Percentiles rank a stretch among this genome's conserved stretches.
Evolutionary conservation across 2,797 vertebrate genomes (phyloP).

Genomic region (Amblyopsis hoosieri): DNA sequence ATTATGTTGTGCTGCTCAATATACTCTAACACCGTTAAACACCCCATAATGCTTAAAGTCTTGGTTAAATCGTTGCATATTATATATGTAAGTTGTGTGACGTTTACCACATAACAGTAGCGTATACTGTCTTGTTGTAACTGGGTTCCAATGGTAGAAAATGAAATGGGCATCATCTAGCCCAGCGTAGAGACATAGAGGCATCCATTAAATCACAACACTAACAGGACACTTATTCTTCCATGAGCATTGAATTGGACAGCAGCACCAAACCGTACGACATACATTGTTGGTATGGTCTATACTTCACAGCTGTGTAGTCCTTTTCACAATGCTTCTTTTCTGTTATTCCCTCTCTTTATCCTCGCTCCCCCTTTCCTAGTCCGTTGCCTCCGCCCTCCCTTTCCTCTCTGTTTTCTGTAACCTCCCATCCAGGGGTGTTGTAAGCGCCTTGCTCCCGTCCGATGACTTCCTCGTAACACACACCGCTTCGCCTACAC

Average conservation of each 20-base stretch:
- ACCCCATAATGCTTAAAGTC: neutral
- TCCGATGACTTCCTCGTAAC: neutral
- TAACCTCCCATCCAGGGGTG: neutral
- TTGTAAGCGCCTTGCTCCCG: conserved; percentile 12
- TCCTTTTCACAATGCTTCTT: conserved; percentile 13
- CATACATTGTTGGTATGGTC: neutral
- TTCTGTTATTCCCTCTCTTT: conserved; percentile 22
- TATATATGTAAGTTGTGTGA: neutral
- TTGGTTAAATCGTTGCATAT: too few relatives aligned
- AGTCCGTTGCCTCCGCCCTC: conserved; percentile 19
- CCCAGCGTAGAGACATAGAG: conserved; percentile 9
- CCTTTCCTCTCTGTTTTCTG: neutral
- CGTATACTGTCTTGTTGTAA: conserved; percentile 9
- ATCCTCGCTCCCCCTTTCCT: conserved; percentile 8
- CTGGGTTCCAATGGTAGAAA: conserved; percentile 16
- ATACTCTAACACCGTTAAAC: neutral
- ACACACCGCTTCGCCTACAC: conserved; percentile 18
- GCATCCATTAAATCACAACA: conserved; percentile 14
- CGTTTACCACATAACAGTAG: neutral
- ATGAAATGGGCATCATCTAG: neutral
- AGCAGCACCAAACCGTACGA: conserved; percentile 24
- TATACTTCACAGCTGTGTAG: conserved; percentile 2
- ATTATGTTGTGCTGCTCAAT: neutral
- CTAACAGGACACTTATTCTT: conserved; percentile 10
- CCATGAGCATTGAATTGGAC: conserved; percentile 31